Percentiles rank a stretch among this genome's conserved stretches.
Conservation (phyloP, 1,140 invertebrate species). For the Tetragnatha versicolor region DNA sequence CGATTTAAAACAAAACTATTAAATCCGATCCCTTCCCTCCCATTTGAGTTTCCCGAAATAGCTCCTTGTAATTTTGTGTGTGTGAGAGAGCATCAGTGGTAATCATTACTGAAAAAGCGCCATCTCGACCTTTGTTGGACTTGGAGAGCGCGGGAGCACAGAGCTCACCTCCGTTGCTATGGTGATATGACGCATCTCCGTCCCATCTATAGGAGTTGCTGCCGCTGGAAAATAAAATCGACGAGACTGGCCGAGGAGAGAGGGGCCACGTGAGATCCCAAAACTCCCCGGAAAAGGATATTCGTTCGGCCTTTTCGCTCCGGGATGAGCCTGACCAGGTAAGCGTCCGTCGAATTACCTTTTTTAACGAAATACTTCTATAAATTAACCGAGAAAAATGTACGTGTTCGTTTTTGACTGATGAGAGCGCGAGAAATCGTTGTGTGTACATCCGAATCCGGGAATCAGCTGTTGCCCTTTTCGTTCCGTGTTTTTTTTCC, state of each 20-base stretch:
- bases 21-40: not conserved
- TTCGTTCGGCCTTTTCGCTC: no score
- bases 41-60: constrained; percentile 36
- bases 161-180: constrained; percentile 50
- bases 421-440: no score
- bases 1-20: not conserved
- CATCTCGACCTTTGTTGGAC: constrained; percentile 49
- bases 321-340: no score
- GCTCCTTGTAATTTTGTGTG: constrained; percentile 5
- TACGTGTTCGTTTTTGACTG: no score
- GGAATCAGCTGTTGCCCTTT: no score
- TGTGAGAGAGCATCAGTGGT: not conserved
- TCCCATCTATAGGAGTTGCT: constrained; percentile 15
- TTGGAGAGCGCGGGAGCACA: constrained; percentile 12
- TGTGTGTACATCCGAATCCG: no score
- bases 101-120: constrained; percentile 43
- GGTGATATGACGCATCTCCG: constrained; percentile 50
- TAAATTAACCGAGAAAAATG: no score
- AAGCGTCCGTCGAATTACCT: no score
- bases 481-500: no score
- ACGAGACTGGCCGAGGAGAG: not conserved
- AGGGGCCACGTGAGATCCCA: constrained; percentile 36
- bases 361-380: no score
- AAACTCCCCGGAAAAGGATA: not conserved
- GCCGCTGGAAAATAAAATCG: constrained; percentile 5